Percentiles rank a stretch among this genome's conserved stretches.
These are phyloP conservation scores for Diarsia dahlii DNA, from an alignment of 2,888 invertebrate species.

Conservation along the genomic window DNA sequence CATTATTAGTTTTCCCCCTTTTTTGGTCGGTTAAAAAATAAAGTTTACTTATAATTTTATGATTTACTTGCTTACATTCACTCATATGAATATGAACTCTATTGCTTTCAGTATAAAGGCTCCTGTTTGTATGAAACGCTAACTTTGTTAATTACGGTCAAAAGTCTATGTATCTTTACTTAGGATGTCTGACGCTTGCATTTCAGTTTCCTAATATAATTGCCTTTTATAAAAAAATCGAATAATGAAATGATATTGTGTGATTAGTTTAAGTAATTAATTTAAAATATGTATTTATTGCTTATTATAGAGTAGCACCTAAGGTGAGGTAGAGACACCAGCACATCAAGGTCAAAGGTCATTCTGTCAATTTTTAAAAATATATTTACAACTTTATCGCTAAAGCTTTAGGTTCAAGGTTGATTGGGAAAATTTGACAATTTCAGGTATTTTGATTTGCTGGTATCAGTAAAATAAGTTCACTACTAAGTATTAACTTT, in stretches of 20 bases:
- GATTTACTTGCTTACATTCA: background rate
- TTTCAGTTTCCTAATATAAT: background rate
- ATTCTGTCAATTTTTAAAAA: too few species aligned
- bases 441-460: too few species aligned
- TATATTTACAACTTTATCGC: too few species aligned
- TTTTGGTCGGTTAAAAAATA: background rate
- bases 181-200: background rate
- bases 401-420: too few species aligned
- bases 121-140: background rate
- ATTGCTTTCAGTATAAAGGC: background rate
- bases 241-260: constrained; percentile 22
- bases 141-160: background rate
- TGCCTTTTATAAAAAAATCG: constrained; percentile 3
- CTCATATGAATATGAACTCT: background rate
- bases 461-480: too few species aligned
- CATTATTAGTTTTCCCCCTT: background rate
- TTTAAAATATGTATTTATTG: constrained; percentile 20
- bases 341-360: too few species aligned
- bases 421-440: too few species aligned
- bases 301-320: constrained; percentile 3
- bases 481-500: constrained; percentile 33
- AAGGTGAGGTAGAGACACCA: background rate
- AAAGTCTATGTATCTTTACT: background rate
- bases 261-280: constrained; percentile 13
- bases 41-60: background rate